phyloP scores from a whole-genome alignment of 2,113 vertebrate species.

The Tinamus guttatus region DNA sequence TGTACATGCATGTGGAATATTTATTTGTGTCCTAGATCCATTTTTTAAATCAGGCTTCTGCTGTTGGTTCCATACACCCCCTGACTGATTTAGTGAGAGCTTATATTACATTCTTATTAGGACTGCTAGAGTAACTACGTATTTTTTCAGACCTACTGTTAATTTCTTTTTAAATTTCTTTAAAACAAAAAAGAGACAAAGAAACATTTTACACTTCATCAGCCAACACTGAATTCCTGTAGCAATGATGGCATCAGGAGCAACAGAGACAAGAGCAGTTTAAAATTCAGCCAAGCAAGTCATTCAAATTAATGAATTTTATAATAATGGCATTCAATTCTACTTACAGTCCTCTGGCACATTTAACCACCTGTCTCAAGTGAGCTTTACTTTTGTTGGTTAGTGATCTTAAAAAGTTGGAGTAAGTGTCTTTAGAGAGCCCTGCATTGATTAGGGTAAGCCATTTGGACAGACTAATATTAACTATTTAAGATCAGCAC shows the following conservation, averaged over 20 bases:
- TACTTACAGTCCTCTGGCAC: neutral
- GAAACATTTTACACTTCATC: neutral
- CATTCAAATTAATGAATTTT: neutral
- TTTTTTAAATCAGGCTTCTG: neutral
- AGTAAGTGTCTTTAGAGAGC: neutral
- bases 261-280: neutral
- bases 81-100: neutral
- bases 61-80: neutral
- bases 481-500: neutral
- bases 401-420: neutral
- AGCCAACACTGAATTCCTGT: neutral
- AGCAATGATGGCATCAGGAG: neutral
- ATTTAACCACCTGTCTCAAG: neutral
- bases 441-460: neutral
- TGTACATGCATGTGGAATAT: neutral
- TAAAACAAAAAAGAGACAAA: neutral
- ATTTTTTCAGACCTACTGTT: neutral
- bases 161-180: neutral
- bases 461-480: neutral
- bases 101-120: neutral
- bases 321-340: neutral
- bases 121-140: neutral
- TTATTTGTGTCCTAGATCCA: neutral
- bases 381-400: neutral
- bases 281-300: neutral